A percentile compares a stretch with the other conserved stretches of the same genome.
Conservation (phyloP, 2,888 invertebrate species). For the Protonemura montana region DNA sequence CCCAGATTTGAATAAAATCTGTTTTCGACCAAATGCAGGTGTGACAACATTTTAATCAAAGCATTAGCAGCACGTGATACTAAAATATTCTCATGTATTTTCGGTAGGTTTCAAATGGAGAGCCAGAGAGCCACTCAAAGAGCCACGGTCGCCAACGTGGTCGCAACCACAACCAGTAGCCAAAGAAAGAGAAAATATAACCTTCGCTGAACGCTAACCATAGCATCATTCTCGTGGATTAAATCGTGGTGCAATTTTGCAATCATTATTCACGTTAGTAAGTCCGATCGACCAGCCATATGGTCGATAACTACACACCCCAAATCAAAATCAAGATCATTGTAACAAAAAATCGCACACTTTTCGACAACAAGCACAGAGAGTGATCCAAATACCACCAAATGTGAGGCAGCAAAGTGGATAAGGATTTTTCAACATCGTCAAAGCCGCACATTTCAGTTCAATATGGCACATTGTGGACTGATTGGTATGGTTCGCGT, state of each 20-base stretch:
- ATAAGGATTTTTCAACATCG: slow-evolving; percentile 4
- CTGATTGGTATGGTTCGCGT: neutral
- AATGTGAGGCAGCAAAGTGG: neutral
- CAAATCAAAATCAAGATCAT: slow-evolving; percentile 30
- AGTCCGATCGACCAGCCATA: neutral
- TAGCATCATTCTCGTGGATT: neutral
- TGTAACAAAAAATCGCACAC: neutral
- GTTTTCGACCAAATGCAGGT: neutral
- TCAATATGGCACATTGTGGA: slow-evolving; percentile 20
- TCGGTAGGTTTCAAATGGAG: neutral
- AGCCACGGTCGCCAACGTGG: neutral
- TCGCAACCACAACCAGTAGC: slow-evolving; percentile 25
- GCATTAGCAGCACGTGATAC: neutral
- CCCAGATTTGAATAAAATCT: slow-evolving; percentile 13
- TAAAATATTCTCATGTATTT: neutral
- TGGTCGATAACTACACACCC: slow-evolving; percentile 21
- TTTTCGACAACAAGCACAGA: neutral
- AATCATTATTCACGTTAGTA: slow-evolving; percentile 18
- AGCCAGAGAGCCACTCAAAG: neutral
- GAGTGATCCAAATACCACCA: neutral
- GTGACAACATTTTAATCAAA: neutral
- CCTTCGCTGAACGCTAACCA: slow-evolving; percentile 9
- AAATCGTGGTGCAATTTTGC: slow-evolving; percentile 22
- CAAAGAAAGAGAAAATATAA: slow-evolving; percentile 32
- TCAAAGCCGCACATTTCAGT: neutral